These are phyloP conservation scores for Luscinia luscinia DNA, from an alignment of 2,797 vertebrate genomes.

Conservation along the genomic window DNA sequence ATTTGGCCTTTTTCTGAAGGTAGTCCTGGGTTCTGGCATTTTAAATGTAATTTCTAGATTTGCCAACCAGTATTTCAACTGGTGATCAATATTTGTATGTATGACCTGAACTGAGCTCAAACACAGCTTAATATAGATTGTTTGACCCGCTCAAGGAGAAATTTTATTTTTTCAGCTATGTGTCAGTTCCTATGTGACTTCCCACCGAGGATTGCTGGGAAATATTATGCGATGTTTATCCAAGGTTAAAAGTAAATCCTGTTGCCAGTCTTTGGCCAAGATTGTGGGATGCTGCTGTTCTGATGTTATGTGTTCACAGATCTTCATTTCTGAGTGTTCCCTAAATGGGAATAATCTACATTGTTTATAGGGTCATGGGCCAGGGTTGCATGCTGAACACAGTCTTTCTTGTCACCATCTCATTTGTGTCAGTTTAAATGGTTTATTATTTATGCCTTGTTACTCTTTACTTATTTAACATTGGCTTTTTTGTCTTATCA, in stretches of 20 bases:
- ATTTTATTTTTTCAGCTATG: neutral
- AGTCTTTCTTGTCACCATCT: neutral
- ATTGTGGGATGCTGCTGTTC: neutral
- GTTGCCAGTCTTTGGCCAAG: neutral
- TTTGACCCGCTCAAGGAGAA: neutral
- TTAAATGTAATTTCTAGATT: neutral
- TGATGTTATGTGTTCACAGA: neutral
- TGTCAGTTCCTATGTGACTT: neutral
- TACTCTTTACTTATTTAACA: neutral
- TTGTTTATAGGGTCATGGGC: neutral
- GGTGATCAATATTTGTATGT: neutral
- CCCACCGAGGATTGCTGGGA: neutral
- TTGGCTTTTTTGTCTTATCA: conserved; percentile 5
- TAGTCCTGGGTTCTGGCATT: neutral
- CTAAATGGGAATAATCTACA: neutral
- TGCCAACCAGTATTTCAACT: neutral
- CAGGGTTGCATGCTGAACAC: neutral
- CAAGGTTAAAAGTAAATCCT: neutral
- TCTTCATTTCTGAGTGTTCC: neutral
- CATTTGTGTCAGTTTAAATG: neutral
- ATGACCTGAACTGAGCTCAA: neutral
- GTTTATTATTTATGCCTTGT: conserved; percentile 12
- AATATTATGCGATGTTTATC: neutral
- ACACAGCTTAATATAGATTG: neutral
- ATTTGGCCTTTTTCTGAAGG: neutral